A percentile compares a stretch with the other conserved stretches of the same genome.
Conservation (phyloP, 2,113 vertebrate genomes). For the Petaurus breviceps region DNA sequence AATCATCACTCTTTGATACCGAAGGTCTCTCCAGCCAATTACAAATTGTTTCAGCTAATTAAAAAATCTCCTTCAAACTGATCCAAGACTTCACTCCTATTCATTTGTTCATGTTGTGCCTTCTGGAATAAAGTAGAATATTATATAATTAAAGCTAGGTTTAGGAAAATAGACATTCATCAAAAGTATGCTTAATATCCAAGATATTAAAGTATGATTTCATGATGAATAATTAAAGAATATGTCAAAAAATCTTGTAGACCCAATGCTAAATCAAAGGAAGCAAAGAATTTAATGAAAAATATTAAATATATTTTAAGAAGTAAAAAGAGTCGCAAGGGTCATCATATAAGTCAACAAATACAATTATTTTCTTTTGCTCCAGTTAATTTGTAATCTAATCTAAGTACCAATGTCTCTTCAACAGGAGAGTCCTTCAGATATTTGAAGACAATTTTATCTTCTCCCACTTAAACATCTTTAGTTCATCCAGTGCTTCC, state of each 20-base stretch:
- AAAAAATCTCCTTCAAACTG: neutral
- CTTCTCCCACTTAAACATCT: neutral
- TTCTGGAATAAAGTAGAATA: neutral
- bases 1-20: neutral
- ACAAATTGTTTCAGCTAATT: neutral
- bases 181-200: neutral
- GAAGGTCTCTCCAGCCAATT: neutral
- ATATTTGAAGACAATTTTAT: neutral
- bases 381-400: neutral
- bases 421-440: neutral
- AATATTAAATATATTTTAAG: neutral
- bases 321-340: neutral
- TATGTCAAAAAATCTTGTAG: neutral
- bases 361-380: neutral
- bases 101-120: neutral
- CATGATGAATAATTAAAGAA: neutral
- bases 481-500: neutral
- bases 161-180: neutral
- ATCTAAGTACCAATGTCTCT: neutral
- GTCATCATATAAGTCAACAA: neutral
- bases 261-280: neutral
- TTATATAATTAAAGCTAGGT: neutral
- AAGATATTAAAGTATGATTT: neutral
- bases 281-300: neutral
- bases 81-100: neutral